A percentile compares a stretch with the other conserved stretches of the same genome.
phyloP scores from a whole-genome alignment of 2,888 invertebrate genomes.

The Bombyx huttoni region DNA sequence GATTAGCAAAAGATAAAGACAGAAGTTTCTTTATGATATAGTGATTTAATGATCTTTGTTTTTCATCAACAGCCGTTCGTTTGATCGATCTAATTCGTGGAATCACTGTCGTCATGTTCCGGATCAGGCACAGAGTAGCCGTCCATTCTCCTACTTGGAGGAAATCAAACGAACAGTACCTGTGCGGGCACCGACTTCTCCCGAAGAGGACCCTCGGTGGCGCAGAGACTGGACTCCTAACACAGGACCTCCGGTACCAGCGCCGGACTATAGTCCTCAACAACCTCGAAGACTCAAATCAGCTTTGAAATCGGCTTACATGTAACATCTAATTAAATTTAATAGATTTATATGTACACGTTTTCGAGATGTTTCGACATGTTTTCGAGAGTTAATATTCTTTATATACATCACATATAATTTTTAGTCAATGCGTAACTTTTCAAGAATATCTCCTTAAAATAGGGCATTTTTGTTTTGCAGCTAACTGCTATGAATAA shows the following conservation, averaged over 20 bases:
- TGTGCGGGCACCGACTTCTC: constrained; percentile 15
- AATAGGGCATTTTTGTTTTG: no score
- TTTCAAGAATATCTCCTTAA: no score
- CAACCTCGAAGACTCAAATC: constrained; percentile 44
- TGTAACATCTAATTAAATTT: constrained; percentile 11
- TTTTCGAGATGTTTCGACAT: no score
- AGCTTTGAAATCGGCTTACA: constrained; percentile 40
- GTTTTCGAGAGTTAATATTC: no score
- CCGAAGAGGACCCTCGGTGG: constrained; percentile 23
- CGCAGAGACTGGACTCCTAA: constrained; percentile 24
- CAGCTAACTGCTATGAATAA: no score
- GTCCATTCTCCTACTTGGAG: constrained; percentile 48
- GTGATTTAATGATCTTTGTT: neutral
- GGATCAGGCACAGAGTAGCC: constrained; percentile 11
- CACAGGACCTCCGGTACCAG: constrained; percentile 29
- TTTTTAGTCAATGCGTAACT: no score
- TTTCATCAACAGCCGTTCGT: constrained; percentile 14
- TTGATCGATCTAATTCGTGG: constrained; percentile 44
- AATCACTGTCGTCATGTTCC: constrained; percentile 18
- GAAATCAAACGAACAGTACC: constrained; percentile 26
- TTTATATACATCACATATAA: no score
- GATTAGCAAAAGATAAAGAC: neutral
- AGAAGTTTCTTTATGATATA: neutral
- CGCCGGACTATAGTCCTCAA: constrained; percentile 49
- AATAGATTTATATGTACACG: no score